A percentile compares a stretch with the other conserved stretches of the same genome.
Evolutionary conservation across 2,888 invertebrate genomes (phyloP).

Genomic region (Macaria notata): DNA sequence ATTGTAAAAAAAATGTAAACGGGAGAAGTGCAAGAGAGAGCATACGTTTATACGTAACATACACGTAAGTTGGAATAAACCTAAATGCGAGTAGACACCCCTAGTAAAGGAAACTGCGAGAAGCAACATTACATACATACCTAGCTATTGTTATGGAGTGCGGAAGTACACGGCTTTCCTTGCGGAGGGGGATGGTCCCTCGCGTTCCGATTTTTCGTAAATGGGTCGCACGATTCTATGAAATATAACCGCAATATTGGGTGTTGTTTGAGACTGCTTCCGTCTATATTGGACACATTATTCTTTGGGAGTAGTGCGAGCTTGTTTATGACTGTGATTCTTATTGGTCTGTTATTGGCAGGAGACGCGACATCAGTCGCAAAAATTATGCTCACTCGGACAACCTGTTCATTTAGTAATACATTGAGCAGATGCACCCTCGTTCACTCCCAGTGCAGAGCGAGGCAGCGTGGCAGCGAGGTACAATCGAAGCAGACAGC

Average conservation of each 20-base stretch:
- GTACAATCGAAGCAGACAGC: too few species aligned
- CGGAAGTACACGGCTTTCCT: constrained; percentile 28
- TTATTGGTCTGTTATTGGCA: not conserved
- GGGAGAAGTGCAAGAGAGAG: not conserved
- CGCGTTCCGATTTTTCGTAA: constrained; percentile 30
- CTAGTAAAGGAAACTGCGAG: constrained; percentile 19
- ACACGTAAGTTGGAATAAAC: constrained; percentile 5
- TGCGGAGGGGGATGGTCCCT: constrained; percentile 27
- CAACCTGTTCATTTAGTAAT: too few species aligned
- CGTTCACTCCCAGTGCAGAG: too few species aligned
- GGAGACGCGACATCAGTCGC: not conserved
- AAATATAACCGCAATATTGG: constrained; percentile 28
- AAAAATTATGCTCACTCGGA: too few species aligned
- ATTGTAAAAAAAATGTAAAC: not conserved
- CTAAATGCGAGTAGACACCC: constrained; percentile 3
- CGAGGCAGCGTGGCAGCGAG: too few species aligned
- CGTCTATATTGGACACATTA: constrained; percentile 30
- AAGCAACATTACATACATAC: constrained; percentile 18
- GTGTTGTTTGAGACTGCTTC: constrained; percentile 25
- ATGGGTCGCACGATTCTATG: constrained; percentile 31
- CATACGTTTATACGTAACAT: not conserved
- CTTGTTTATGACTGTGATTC: constrained; percentile 19
- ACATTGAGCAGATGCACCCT: too few species aligned
- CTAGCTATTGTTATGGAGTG: constrained; percentile 29
- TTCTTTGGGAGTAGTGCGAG: constrained; percentile 19